Evolutionary conservation across 2,888 invertebrate species (phyloP).

Genomic region (Apoda limacodes): DNA sequence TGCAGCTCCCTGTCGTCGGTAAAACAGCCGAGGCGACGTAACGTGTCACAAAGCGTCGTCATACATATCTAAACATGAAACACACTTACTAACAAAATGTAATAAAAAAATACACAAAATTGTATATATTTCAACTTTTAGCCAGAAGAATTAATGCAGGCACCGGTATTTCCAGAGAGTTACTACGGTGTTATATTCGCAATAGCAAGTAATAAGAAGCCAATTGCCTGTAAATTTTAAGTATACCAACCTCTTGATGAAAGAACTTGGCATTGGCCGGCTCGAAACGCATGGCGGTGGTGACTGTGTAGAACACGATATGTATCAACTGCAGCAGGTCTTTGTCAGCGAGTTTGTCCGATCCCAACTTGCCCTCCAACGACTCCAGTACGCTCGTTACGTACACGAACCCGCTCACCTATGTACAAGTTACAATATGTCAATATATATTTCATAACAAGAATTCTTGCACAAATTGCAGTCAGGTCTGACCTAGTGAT

Average conservation of each 20-base stretch:
- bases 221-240: too few species aligned
- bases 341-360: constrained; percentile 43
- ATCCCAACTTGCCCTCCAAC: constrained; percentile 83
- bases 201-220: too few species aligned
- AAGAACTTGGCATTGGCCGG: constrained; percentile 99
- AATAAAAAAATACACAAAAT: too few species aligned
- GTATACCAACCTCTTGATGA: constrained; percentile 82
- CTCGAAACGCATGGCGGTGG: constrained; percentile 98
- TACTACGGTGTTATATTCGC: too few species aligned
- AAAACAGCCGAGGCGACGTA: constrained; percentile 94
- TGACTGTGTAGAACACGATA: constrained; percentile 93
- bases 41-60: constrained; percentile 92
- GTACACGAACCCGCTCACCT: constrained; percentile 97
- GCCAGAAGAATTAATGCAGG: too few species aligned
- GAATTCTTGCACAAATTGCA: too few species aligned
- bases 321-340: constrained; percentile 84
- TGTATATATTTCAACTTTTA: too few species aligned
- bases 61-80: constrained; percentile 90
- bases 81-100: neutral
- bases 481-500: too few species aligned
- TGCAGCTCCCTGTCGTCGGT: constrained; percentile 57
- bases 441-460: too few species aligned
- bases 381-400: constrained; percentile 95
- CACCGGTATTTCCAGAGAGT: too few species aligned
- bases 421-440: too few species aligned